Conservation (phyloP, 2,113 vertebrate genomes). For the Corythaixoides concolor region DNA sequence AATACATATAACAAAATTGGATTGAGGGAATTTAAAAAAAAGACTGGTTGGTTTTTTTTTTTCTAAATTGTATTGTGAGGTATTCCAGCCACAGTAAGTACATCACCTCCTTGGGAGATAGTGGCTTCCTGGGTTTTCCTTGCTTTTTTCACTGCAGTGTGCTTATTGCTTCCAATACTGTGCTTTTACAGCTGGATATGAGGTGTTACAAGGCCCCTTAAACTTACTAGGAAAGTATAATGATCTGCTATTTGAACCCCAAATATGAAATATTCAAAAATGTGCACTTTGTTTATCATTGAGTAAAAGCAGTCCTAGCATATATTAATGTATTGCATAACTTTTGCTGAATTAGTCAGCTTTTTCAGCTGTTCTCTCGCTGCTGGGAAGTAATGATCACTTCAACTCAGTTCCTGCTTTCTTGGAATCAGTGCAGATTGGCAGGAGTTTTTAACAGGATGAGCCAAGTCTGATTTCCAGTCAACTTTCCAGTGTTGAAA, state of each 20-base stretch:
- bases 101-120: background rate
- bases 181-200: background rate
- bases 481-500: slow-evolving; percentile 60
- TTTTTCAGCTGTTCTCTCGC: background rate
- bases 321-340: background rate
- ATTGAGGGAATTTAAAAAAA: background rate
- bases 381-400: background rate
- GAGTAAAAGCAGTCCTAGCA: background rate
- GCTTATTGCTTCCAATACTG: background rate
- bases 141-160: background rate
- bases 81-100: background rate
- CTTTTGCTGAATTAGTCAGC: background rate
- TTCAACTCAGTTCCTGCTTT: slow-evolving; percentile 23
- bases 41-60: background rate
- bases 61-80: background rate
- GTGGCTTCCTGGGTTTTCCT: background rate
- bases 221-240: background rate
- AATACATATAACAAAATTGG: background rate
- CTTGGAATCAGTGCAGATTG: slow-evolving; percentile 39
- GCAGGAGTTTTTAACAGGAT: background rate
- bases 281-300: background rate
- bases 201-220: background rate
- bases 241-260: background rate
- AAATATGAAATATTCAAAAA: background rate
- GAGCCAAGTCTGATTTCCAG: slow-evolving; percentile 55